Percentiles rank a stretch among this genome's conserved stretches.
Conservation (phyloP, 2,888 invertebrate genomes). For the Caradrina clavipalpis region DNA sequence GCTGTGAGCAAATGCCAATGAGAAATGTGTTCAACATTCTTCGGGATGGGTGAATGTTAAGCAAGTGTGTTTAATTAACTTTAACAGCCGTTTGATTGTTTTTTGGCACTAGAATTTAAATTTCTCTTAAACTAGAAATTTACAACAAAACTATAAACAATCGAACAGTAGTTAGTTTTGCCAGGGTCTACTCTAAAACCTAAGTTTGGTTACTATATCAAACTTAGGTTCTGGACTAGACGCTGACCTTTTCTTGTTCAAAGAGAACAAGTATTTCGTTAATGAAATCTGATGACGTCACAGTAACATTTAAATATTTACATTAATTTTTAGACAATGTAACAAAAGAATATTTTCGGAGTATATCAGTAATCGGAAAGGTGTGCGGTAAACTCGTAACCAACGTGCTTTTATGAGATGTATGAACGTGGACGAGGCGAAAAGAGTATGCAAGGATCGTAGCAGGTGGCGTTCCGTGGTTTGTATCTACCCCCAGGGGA, state of each 20-base stretch:
- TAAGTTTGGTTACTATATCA: not conserved
- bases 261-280: not conserved
- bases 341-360: too few species aligned
- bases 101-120: not conserved
- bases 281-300: not conserved
- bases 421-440: too few species aligned
- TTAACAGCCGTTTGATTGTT: slow-evolving; percentile 1
- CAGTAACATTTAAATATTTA: too few species aligned
- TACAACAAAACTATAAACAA: not conserved
- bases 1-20: slow-evolving; percentile 23
- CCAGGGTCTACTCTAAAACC: not conserved
- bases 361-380: too few species aligned
- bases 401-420: too few species aligned
- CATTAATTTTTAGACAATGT: too few species aligned
- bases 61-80: not conserved
- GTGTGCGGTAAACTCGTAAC: too few species aligned
- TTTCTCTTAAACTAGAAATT: not conserved
- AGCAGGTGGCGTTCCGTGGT: too few species aligned
- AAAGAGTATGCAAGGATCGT: too few species aligned
- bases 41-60: slow-evolving; percentile 4
- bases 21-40: slow-evolving; percentile 21
- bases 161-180: slow-evolving; percentile 9
- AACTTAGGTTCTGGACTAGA: slow-evolving; percentile 9
- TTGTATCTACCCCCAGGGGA: too few species aligned
- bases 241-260: not conserved